Conservation (phyloP, 1,140 invertebrate genomes). For the Battus philenor region DNA sequence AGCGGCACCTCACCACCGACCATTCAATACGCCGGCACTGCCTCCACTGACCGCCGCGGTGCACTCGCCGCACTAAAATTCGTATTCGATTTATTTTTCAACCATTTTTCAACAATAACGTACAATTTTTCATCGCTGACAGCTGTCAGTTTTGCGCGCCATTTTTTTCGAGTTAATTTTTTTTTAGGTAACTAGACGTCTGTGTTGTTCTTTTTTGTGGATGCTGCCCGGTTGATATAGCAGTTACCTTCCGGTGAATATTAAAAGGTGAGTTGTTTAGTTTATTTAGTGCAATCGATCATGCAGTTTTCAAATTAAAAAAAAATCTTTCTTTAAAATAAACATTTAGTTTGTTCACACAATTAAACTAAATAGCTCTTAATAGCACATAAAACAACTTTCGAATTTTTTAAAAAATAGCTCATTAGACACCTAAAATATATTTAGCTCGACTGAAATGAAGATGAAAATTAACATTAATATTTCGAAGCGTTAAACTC, state of each 20-base stretch:
- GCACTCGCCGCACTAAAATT: constrained; percentile 51
- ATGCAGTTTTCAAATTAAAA: no score
- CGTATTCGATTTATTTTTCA: constrained; percentile 31
- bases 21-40: constrained; percentile 60
- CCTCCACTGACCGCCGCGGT: constrained; percentile 38
- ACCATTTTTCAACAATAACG: constrained; percentile 20
- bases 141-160: constrained; percentile 40
- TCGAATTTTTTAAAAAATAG: no score
- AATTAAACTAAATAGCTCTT: no score
- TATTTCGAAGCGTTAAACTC: no score
- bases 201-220: constrained; percentile 34
- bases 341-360: no score
- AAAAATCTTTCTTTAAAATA: no score
- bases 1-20: constrained; percentile 60
- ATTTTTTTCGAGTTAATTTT: constrained; percentile 20
- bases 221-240: constrained; percentile 24
- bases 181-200: constrained; percentile 8
- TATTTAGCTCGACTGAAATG: no score
- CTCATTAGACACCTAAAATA: no score
- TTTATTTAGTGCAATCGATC: no score
- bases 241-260: constrained; percentile 16
- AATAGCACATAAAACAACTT: no score
- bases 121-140: constrained; percentile 31
- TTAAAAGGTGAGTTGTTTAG: constrained; percentile 31
- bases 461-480: no score